Evolutionary conservation across 2,888 invertebrate genomes (phyloP).

Genomic region (Melinaea menophilus): DNA sequence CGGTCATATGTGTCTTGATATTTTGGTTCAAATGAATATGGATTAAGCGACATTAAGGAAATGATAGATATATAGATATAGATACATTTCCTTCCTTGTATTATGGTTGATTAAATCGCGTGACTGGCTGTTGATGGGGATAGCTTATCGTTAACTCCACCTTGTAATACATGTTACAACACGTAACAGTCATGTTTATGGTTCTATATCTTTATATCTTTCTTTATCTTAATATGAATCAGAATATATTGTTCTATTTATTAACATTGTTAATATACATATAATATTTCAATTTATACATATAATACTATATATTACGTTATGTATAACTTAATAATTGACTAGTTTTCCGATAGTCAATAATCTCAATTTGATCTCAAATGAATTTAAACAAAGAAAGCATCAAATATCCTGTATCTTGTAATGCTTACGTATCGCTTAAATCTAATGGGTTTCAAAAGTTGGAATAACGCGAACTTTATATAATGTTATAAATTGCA

Average conservation of each 20-base stretch:
- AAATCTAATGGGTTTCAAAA: conserved; percentile 3
- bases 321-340: too few species aligned
- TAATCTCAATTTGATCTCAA: neutral
- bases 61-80: neutral
- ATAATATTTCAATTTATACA: neutral
- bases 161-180: conserved; percentile 48
- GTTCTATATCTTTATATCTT: conserved; percentile 27
- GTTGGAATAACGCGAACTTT: conserved; percentile 9
- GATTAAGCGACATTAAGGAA: conserved; percentile 1
- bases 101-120: conserved; percentile 27
- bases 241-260: neutral
- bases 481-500: conserved; percentile 16
- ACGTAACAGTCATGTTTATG: conserved; percentile 38
- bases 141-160: conserved; percentile 48
- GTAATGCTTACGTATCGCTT: neutral
- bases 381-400: neutral
- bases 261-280: too few species aligned
- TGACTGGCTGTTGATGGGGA: conserved; percentile 50
- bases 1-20: neutral
- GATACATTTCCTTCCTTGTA: neutral
- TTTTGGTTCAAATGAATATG: neutral
- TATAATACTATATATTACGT: too few species aligned
- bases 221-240: conserved; percentile 15
- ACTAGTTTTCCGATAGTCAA: too few species aligned
- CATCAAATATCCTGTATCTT: conserved; percentile 1